phyloP scores from a whole-genome alignment of 2,888 invertebrate genomes.

The Drosophila helvetica region DNA sequence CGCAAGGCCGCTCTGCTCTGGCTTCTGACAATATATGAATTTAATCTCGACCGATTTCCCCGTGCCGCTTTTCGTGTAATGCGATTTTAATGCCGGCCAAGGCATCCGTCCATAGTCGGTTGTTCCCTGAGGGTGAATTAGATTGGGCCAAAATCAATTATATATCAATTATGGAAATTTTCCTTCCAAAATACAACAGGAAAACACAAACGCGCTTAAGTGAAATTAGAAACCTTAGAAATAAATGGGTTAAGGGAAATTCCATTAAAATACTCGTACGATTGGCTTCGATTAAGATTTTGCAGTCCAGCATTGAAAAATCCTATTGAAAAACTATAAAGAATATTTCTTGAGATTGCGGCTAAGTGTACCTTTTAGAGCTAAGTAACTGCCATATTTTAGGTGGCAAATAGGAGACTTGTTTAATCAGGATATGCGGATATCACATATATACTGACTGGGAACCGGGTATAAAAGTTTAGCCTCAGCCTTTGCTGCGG shows the following conservation, averaged over 20 bases:
- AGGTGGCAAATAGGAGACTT: too few species aligned
- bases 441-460: too few species aligned
- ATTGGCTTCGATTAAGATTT: neutral
- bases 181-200: neutral
- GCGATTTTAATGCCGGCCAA: slow-evolving; percentile 71
- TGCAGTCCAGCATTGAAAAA: neutral
- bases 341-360: too few species aligned
- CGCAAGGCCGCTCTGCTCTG: slow-evolving; percentile 31
- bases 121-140: slow-evolving; percentile 7
- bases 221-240: neutral
- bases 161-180: slow-evolving; percentile 38
- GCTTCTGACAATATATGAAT: slow-evolving; percentile 26
- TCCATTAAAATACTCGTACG: too few species aligned
- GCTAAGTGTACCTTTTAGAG: too few species aligned
- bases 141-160: slow-evolving; percentile 35
- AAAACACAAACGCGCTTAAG: neutral
- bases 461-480: too few species aligned
- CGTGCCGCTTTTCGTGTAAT: slow-evolving; percentile 41
- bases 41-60: slow-evolving; percentile 39
- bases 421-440: too few species aligned
- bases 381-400: too few species aligned
- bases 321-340: neutral
- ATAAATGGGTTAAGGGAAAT: neutral
- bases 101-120: slow-evolving; percentile 14
- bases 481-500: too few species aligned